Conservation (phyloP, 2,888 invertebrate species). For the Chirona hameri region DNA sequence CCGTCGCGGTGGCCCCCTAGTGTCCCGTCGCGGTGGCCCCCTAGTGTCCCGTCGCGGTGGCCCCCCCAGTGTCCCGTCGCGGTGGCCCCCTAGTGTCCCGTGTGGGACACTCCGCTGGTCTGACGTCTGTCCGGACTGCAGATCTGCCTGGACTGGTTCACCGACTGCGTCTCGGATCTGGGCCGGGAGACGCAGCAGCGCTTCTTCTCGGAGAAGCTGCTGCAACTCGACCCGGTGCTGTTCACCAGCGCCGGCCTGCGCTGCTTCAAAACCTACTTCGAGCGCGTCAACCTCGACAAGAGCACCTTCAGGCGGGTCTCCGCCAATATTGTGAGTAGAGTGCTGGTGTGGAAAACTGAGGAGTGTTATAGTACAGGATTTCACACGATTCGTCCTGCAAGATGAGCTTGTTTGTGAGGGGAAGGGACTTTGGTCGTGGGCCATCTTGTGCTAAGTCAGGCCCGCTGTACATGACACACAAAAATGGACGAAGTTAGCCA, state of each 20-base stretch:
- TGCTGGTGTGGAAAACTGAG: no score
- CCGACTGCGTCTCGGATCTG: conserved; percentile 48
- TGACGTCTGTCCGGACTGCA: conserved; percentile 39
- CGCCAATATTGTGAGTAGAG: conserved; percentile 35
- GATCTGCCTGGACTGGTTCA: conserved; percentile 53
- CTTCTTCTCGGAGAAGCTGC: conserved; percentile 50
- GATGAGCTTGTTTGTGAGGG: no score
- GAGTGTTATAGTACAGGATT: no score
- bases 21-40: no score
- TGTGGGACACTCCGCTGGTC: neutral
- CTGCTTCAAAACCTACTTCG: conserved; percentile 52
- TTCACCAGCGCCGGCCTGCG: conserved; percentile 47
- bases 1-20: no score
- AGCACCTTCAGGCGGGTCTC: conserved; percentile 35
- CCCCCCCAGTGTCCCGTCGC: no score
- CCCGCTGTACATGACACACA: no score
- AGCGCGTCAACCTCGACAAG: conserved; percentile 47
- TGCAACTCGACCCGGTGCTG: conserved; percentile 48
- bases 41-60: no score
- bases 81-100: neutral
- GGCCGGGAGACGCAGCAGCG: conserved; percentile 49
- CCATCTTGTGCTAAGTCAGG: no score
- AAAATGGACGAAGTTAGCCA: no score
- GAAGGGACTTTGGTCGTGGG: no score
- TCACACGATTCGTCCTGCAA: no score